phyloP scores from a whole-genome alignment of 2,113 vertebrate species.

The Geothlypis trichas region DNA sequence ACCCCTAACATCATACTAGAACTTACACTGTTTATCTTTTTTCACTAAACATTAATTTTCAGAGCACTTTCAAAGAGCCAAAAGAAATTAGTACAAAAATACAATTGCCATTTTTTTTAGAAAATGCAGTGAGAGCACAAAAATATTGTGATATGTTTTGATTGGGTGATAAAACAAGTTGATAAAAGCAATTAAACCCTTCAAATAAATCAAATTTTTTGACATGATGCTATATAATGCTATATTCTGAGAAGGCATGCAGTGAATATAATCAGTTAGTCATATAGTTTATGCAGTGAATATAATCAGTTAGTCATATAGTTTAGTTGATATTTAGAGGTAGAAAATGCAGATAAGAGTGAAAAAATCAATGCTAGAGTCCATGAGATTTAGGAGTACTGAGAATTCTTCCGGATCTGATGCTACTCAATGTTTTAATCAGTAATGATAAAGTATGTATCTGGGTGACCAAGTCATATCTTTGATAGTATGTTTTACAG shows the following conservation, averaged over 20 bases:
- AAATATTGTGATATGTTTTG: neutral
- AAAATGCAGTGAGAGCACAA: neutral
- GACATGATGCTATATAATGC: rapidly evolving
- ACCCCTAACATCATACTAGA: neutral
- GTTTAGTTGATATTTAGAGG: neutral
- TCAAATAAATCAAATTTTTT: neutral
- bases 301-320: neutral
- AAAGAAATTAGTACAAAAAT: neutral
- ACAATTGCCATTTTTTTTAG: neutral
- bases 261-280: neutral
- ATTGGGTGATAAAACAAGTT: neutral
- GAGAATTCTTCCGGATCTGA: neutral
- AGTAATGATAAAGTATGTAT: neutral
- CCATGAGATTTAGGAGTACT: neutral
- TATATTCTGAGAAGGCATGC: neutral
- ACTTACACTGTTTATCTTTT: neutral
- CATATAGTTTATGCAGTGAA: neutral
- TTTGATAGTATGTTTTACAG: neutral
- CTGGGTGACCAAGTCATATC: neutral
- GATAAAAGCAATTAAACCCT: neutral
- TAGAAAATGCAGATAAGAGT: neutral
- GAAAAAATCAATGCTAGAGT: neutral
- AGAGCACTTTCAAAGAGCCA: neutral
- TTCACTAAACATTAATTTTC: neutral
- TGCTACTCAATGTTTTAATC: neutral